Conservation (phyloP, 2,888 invertebrate genomes). For the Cyaniris semiargus region DNA sequence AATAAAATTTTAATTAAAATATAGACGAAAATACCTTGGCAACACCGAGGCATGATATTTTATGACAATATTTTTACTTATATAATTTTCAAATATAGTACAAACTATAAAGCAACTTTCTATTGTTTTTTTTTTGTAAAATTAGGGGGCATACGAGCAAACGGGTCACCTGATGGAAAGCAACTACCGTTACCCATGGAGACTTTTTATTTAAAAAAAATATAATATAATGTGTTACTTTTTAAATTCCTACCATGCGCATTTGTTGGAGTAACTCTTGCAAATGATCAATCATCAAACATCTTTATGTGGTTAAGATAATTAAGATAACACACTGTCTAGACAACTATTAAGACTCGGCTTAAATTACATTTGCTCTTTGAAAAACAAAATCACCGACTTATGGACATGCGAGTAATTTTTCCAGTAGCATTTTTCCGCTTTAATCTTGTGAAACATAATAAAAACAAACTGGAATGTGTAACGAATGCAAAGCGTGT, state of each 20-base stretch:
- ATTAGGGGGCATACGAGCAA: no score
- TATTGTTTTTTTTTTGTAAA: neutral
- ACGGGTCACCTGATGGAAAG: no score
- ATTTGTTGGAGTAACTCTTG: neutral
- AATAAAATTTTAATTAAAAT: constrained; percentile 16
- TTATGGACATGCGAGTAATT: neutral
- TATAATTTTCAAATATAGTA: neutral
- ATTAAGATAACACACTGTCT: neutral
- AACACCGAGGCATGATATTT: neutral
- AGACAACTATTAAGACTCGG: neutral
- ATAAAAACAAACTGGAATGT: neutral
- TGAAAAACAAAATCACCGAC: neutral
- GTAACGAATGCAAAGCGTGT: neutral
- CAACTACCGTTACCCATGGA: neutral
- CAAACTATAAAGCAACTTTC: no score
- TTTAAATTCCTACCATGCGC: neutral
- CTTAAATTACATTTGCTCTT: neutral
- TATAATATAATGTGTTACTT: no score
- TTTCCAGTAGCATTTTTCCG: constrained; percentile 15
- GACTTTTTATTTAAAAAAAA: no score
- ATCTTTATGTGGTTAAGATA: constrained; percentile 4
- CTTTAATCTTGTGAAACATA: neutral
- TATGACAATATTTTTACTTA: neutral
- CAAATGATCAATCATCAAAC: neutral
- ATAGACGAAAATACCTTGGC: neutral